phyloP scores from a whole-genome alignment of 2,888 invertebrate genomes.

The Sphaeridia pumilis region DNA sequence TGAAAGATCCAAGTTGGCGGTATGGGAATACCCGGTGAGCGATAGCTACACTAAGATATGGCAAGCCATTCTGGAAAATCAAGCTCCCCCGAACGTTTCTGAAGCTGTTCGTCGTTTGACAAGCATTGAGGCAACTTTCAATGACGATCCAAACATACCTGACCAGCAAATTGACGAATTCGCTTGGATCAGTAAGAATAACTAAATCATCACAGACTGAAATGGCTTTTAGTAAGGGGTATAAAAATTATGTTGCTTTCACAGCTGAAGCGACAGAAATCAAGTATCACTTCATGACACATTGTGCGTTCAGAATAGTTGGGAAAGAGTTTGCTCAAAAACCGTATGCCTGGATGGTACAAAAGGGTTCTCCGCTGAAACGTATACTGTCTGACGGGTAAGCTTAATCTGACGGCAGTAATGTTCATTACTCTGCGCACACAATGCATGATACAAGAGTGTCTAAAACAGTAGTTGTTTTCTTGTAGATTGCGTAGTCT shows the following conservation, averaged over 20 bases:
- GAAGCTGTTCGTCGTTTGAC: neutral
- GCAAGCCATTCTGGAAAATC: constrained; percentile 77
- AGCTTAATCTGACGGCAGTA: neutral
- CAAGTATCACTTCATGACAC: constrained; percentile 62
- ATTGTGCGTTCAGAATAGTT: constrained; percentile 79
- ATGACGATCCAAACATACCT: constrained; percentile 37
- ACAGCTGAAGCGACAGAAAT: constrained; percentile 84
- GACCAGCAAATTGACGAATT: constrained; percentile 74
- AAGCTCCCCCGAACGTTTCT: constrained; percentile 52
- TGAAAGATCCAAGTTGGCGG: constrained; percentile 83
- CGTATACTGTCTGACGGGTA: constrained; percentile 2
- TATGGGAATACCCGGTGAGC: constrained; percentile 97
- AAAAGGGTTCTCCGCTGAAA: constrained; percentile 71
- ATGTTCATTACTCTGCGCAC: neutral
- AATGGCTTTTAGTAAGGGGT: neutral
- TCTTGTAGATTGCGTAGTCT: constrained; percentile 68
- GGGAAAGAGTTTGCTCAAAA: constrained; percentile 96
- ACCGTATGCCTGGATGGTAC: constrained; percentile 89
- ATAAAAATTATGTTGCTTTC: neutral
- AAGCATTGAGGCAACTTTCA: neutral
- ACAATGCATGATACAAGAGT: neutral
- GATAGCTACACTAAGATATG: constrained; percentile 98
- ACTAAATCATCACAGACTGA: too few species aligned
- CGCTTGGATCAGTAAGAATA: constrained; percentile 61
- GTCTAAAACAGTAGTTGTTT: too few species aligned